phyloP scores from a whole-genome alignment of 2,113 vertebrate species.

The Malurus cyaneus region DNA sequence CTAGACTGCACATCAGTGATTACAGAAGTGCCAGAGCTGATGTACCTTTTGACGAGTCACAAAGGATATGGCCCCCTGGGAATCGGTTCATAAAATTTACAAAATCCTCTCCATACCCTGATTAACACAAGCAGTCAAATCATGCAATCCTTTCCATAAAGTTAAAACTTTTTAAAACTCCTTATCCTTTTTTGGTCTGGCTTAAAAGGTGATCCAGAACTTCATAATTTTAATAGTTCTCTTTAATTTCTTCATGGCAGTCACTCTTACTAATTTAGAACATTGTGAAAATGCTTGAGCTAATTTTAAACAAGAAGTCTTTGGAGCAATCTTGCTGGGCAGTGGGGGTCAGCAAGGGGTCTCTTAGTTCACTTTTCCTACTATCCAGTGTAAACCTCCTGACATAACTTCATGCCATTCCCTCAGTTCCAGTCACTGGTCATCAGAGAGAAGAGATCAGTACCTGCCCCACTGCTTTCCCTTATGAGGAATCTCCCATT shows the following conservation, averaged over 20 bases:
- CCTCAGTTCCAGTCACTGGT: background rate
- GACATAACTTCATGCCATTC: background rate
- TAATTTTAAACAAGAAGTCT: background rate
- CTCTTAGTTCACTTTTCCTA: background rate
- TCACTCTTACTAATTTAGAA: background rate
- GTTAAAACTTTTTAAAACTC: background rate
- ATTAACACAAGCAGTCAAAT: background rate
- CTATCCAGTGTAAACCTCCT: background rate
- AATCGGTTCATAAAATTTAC: background rate
- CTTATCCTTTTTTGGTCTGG: background rate
- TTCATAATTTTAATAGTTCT: background rate
- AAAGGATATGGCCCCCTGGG: background rate
- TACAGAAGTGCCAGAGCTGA: background rate
- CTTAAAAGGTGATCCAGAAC: background rate
- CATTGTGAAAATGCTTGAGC: background rate
- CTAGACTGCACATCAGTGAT: background rate
- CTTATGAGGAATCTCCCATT: background rate
- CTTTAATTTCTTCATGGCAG: background rate
- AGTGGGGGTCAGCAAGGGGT: background rate
- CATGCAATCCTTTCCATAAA: background rate
- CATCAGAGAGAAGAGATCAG: background rate
- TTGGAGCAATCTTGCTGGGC: background rate
- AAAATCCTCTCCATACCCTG: background rate
- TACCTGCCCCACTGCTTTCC: background rate
- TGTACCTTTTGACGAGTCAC: background rate